Conservation (phyloP, 2,888 invertebrate species). For the Trisateles emortualis region DNA sequence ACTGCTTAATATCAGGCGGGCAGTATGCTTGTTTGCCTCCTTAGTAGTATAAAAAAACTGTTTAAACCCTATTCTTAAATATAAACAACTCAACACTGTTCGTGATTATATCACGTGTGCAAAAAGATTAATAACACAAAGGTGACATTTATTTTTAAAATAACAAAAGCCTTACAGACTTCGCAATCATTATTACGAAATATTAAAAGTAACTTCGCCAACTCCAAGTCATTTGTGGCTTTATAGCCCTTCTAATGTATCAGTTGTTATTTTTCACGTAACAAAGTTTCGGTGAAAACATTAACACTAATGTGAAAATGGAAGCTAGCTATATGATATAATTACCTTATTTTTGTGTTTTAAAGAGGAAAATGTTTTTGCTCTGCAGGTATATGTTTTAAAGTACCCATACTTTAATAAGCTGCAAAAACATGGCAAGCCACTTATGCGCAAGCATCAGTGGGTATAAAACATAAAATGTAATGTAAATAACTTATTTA, state of each 20-base stretch:
- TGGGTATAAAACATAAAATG: slow-evolving; percentile 15
- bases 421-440: too few relatives aligned
- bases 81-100: not conserved
- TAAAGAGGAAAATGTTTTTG: slow-evolving; percentile 53
- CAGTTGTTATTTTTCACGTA: slow-evolving; percentile 69
- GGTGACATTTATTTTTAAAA: slow-evolving; percentile 32
- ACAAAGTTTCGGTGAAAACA: slow-evolving; percentile 67
- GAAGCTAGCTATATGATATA: slow-evolving; percentile 62
- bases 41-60: not conserved
- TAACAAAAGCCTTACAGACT: slow-evolving; percentile 42
- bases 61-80: slow-evolving; percentile 3
- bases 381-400: slow-evolving; percentile 49
- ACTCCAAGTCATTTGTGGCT: slow-evolving; percentile 54
- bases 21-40: too few relatives aligned
- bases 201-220: slow-evolving; percentile 42
- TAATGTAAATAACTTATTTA: too few relatives aligned
- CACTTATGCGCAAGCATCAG: too few relatives aligned
- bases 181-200: slow-evolving; percentile 39
- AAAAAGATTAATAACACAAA: slow-evolving; percentile 34
- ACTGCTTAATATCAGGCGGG: too few relatives aligned
- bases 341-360: slow-evolving; percentile 63
- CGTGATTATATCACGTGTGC: slow-evolving; percentile 14
- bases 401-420: too few relatives aligned
- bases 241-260: slow-evolving; percentile 66
- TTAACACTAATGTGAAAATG: slow-evolving; percentile 69